These are phyloP conservation scores for Planococcus citri DNA, from an alignment of 1,140 invertebrate genomes.

Conservation along the genomic window DNA sequence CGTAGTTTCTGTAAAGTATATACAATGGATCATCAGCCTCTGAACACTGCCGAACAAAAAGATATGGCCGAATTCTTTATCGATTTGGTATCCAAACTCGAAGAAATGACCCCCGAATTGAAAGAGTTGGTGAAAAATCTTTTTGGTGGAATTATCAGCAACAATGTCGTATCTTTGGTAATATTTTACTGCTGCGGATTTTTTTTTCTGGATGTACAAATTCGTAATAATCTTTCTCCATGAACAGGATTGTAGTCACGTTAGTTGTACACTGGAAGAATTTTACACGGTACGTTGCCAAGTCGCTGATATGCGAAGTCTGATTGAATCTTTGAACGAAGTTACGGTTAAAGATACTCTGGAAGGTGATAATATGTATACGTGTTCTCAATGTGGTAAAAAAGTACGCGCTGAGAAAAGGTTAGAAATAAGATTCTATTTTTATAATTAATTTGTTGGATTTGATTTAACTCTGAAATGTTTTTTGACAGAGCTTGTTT, in stretches of 20 bases:
- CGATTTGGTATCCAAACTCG: conserved; percentile 85
- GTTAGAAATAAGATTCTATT: conserved; percentile 36
- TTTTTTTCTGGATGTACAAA: background rate
- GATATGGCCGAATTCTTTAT: conserved; percentile 98
- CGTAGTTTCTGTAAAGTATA: conserved; percentile 91
- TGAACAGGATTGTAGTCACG: conserved; percentile 78
- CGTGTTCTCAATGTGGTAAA: conserved; percentile 84
- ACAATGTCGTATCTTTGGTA: conserved; percentile 82
- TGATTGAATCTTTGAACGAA: conserved; percentile 88
- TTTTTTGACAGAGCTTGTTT: conserved; percentile 67
- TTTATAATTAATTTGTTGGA: background rate
- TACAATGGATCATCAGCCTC: conserved; percentile 88
- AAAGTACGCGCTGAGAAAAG: conserved; percentile 88
- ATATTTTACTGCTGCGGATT: conserved; percentile 30
- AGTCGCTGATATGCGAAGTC: conserved; percentile 89
- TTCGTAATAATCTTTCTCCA: background rate
- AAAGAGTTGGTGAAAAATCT: conserved; percentile 81
- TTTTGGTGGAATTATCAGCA: conserved; percentile 84
- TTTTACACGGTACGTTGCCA: conserved; percentile 93
- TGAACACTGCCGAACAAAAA: conserved; percentile 93
- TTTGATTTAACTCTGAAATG: conserved; percentile 24
- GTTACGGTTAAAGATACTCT: conserved; percentile 92
- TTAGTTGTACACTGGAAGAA: conserved; percentile 84
- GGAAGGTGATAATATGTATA: conserved; percentile 96
- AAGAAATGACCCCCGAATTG: conserved; percentile 86